A percentile compares a stretch with the other conserved stretches of the same genome.
These are phyloP conservation scores for Laupala kohalensis DNA, from an alignment of 1,140 invertebrate genomes.

Conservation along the genomic window DNA sequence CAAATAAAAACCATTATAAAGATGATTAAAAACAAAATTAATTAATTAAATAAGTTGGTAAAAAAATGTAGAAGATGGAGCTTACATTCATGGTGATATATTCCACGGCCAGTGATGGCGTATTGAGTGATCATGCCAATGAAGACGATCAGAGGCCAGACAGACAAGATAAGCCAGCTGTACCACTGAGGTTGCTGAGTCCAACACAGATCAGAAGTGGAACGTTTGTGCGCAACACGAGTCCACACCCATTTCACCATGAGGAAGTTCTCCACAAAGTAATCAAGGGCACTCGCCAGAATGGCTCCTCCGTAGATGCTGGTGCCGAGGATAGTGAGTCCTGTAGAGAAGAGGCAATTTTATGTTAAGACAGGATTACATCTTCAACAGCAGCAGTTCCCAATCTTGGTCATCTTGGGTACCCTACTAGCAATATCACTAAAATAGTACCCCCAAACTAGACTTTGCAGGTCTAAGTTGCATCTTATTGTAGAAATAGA, in stretches of 20 bases:
- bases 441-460: no score
- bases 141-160: constrained; percentile 57
- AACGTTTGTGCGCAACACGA: constrained; percentile 27
- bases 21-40: no score
- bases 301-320: constrained; percentile 62
- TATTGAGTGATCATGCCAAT: constrained; percentile 55
- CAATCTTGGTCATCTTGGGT: no score
- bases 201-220: no score
- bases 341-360: no score
- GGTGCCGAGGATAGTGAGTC: constrained; percentile 59
- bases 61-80: not conserved
- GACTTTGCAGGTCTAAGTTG: no score
- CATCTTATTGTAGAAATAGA: no score
- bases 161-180: constrained; percentile 57
- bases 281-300: constrained; percentile 55
- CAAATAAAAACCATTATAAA: not conserved
- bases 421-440: no score
- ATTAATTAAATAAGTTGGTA: not conserved
- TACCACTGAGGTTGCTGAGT: constrained; percentile 52
- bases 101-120: constrained; percentile 53
- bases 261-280: constrained; percentile 57
- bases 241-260: constrained; percentile 58
- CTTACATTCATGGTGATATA: constrained; percentile 48
- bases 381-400: no score
- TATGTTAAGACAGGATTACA: no score